Evolutionary conservation across 2,113 vertebrate species (phyloP).

Genomic region (Erpornis zantholeuca): DNA sequence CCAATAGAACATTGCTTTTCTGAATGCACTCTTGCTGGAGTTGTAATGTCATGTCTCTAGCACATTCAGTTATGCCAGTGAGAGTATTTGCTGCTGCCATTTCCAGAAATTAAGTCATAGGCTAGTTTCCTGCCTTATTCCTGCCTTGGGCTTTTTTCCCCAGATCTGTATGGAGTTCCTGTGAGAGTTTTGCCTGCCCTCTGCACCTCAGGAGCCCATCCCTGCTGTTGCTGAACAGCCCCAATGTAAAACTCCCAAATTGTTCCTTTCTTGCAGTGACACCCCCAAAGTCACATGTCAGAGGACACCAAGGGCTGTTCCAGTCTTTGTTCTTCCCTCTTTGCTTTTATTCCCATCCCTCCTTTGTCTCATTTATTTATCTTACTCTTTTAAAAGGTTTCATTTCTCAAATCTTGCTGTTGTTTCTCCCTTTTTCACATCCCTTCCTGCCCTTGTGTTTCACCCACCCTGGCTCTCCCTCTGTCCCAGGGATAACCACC

Average conservation of each 20-base stretch:
- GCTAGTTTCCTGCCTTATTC: background rate
- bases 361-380: background rate
- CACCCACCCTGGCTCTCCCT: background rate
- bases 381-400: background rate
- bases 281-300: background rate
- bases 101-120: background rate
- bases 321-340: background rate
- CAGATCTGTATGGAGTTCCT: background rate
- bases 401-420: background rate
- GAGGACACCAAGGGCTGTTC: background rate
- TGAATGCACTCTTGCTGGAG: background rate
- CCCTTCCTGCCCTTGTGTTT: rapidly evolving
- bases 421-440: background rate
- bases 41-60: background rate
- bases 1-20: background rate
- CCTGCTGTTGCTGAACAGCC: background rate
- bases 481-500: background rate
- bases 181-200: background rate
- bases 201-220: background rate
- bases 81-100: background rate
- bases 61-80: background rate
- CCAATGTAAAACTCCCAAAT: background rate
- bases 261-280: background rate
- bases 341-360: background rate
- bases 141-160: background rate